A percentile compares a stretch with the other conserved stretches of the same genome.
Conservation (phyloP, 2,888 invertebrate genomes). For the Agrotis ipsilon region DNA sequence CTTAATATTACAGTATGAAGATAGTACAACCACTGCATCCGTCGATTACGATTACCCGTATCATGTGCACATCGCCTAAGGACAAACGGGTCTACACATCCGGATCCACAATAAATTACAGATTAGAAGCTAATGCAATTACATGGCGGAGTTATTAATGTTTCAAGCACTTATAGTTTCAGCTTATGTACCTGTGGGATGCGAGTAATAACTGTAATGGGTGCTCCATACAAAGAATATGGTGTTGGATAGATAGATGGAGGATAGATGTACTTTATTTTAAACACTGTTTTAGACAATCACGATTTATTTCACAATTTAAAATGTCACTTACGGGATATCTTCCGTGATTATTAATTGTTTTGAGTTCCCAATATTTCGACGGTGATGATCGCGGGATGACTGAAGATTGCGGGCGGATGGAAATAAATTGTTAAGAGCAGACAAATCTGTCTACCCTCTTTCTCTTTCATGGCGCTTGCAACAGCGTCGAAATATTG, state of each 20-base stretch:
- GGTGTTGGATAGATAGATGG: neutral
- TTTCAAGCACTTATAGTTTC: slow-evolving; percentile 53
- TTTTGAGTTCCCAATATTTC: too few relatives aligned
- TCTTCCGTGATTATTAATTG: too few relatives aligned
- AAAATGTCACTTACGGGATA: too few relatives aligned
- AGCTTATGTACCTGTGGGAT: slow-evolving; percentile 28
- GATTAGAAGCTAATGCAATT: slow-evolving; percentile 68
- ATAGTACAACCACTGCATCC: slow-evolving; percentile 2
- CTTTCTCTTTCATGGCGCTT: too few relatives aligned
- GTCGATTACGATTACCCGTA: slow-evolving; percentile 18
- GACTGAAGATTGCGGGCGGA: too few relatives aligned
- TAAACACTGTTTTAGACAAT: too few relatives aligned
- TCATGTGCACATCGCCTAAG: slow-evolving; percentile 35
- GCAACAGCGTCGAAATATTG: too few relatives aligned
- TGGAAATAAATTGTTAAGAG: too few relatives aligned
- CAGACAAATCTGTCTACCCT: too few relatives aligned
- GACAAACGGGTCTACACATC: slow-evolving; percentile 55
- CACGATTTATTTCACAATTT: too few relatives aligned
- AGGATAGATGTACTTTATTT: too few relatives aligned
- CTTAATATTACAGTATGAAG: neutral
- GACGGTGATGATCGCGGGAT: too few relatives aligned
- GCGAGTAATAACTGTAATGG: slow-evolving; percentile 42
- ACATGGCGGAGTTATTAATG: slow-evolving; percentile 64
- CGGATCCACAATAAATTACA: slow-evolving; percentile 63
- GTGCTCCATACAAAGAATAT: neutral